Evolutionary conservation across 2,888 invertebrate species (phyloP).

Genomic region (Lasioglossum marginatum): DNA sequence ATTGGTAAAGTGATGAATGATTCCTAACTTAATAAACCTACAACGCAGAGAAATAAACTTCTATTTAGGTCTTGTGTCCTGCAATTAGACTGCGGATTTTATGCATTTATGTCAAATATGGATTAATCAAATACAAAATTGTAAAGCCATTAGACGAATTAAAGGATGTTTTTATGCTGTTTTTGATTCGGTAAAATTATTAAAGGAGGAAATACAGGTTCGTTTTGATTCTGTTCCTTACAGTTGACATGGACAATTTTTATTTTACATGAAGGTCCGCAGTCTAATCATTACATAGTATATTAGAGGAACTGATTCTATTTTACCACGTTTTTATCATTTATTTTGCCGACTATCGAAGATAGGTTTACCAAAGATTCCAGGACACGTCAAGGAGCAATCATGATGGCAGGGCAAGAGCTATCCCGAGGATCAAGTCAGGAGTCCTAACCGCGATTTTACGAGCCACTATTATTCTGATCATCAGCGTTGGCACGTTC

Average conservation of each 20-base stretch:
- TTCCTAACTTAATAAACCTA: neutral
- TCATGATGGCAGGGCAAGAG: neutral
- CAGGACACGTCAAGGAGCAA: neutral
- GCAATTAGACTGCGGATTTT: too few species aligned
- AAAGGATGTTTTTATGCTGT: too few species aligned
- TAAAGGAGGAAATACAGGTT: too few species aligned
- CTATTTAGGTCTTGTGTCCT: neutral
- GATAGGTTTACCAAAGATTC: neutral
- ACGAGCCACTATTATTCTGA: constrained; percentile 54
- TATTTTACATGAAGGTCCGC: neutral
- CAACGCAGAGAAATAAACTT: neutral
- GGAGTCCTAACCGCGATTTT: constrained; percentile 55
- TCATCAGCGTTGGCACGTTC: constrained; percentile 67
- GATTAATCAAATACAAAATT: too few species aligned
- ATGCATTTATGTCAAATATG: too few species aligned
- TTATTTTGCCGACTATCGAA: neutral
- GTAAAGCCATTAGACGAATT: too few species aligned
- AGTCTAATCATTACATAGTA: neutral
- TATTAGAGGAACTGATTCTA: neutral
- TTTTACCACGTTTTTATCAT: too few species aligned
- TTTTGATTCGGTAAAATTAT: too few species aligned
- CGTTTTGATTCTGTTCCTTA: too few species aligned
- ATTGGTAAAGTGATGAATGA: too few species aligned
- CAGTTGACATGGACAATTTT: too few species aligned
- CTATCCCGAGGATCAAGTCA: constrained; percentile 1